Evolutionary conservation across 30 jellyfish, hydroid and myxozoan species (phyloP), one percentile per base, ranked within the genome.

Genomic region (Hydractinia symbiolongicarpus): DNA sequence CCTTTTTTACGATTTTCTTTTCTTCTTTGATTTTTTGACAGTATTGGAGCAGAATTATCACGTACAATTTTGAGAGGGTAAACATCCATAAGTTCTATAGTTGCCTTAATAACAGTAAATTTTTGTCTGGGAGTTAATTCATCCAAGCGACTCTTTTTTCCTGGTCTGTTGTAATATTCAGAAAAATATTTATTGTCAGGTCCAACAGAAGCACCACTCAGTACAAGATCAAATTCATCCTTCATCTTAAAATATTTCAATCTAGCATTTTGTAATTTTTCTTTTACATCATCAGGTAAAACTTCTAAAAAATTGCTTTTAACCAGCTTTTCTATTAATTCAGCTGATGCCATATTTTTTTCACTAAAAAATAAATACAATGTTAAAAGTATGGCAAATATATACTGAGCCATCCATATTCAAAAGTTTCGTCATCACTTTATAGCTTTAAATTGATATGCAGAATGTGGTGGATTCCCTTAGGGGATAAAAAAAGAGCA

Each of bases 161-260:
- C 74, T 64, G 9, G 17, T 13, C 74, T 7, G 74, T 64, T 64
- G 74, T 64, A 64, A 51, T 64, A 64, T 64, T 64, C 52, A 64
- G 52, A 7, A 64, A 64, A 64, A 7, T 7, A 7, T 64, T 13
- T 7, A 0, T 4, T 6, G 40, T 64, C 74, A 30, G 44, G 44
- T 30, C 44, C 44, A 30, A 30, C 44, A 30, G 44, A 30, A 0
- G 9, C 74, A n/a, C 9, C 16, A 64, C 0, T 6, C 52, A 64
- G 17, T 9, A n/a, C 40, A 44, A 64, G 40, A 64, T 44, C 52
- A 44, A n/a, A 1, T 64, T 64, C 74, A 13, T 64, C 17, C 19
- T 58, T 16, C 69, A 58, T 58, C 19, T 58, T 58, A 64, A 13
- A 7, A 13, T 64, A 13, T 64, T 64, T 64, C 7, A 7, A 6